Evolutionary conservation across 2,797 vertebrate genomes (phyloP).

Genomic region (Siniperca obscura): DNA sequence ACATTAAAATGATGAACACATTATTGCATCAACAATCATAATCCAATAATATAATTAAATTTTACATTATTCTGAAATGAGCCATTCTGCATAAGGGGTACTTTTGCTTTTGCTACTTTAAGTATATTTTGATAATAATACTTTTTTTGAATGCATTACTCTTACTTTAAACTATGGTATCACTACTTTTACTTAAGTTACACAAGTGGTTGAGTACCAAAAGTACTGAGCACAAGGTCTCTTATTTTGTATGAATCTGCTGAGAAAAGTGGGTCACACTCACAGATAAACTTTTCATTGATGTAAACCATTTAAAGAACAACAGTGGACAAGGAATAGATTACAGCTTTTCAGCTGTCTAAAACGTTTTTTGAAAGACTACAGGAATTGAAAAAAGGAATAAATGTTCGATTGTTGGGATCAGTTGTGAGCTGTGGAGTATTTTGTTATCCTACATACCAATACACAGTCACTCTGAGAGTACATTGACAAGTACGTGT

Average conservation of each 20-base stretch:
- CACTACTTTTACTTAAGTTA: not conserved
- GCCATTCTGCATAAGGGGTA: not conserved
- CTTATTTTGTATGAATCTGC: not conserved
- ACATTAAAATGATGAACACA: not conserved
- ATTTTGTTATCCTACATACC: not conserved
- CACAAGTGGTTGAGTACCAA: too few species aligned
- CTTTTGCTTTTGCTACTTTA: not conserved
- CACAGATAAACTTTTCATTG: conserved; percentile 15
- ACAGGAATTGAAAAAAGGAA: not conserved
- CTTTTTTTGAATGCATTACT: too few species aligned
- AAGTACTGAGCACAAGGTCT: not conserved
- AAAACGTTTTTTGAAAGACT: not conserved
- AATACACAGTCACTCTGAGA: not conserved
- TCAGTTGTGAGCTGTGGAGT: not conserved
- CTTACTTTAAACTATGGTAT: not conserved
- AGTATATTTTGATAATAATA: not conserved
- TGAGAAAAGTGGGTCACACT: conserved; percentile 10
- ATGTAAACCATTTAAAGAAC: conserved; percentile 17
- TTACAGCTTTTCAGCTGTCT: not conserved
- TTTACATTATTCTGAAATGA: not conserved
- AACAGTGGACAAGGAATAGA: not conserved
- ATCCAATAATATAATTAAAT: not conserved
- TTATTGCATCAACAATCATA: not conserved
- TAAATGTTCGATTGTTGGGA: not conserved
- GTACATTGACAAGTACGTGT: not conserved